These are phyloP conservation scores for Amblyteles armatorius DNA, from an alignment of 2,888 invertebrate genomes.

Conservation along the genomic window DNA sequence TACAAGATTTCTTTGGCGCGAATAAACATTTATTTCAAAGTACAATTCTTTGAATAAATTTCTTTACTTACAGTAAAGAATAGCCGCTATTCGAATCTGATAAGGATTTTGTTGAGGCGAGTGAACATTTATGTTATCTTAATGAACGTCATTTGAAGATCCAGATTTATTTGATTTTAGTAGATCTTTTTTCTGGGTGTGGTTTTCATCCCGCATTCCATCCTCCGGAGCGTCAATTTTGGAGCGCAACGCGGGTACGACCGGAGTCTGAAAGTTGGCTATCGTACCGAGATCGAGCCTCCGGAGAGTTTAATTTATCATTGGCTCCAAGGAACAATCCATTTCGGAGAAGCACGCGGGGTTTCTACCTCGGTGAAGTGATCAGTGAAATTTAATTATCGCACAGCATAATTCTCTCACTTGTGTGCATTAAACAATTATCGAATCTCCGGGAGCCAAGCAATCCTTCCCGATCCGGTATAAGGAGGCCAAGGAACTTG, in stretches of 20 bases:
- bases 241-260: background rate
- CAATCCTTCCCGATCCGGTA: conserved; percentile 18
- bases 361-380: background rate
- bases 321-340: background rate
- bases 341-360: background rate
- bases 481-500: conserved; percentile 37
- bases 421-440: conserved; percentile 51
- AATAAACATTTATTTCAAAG: no score
- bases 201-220: no score
- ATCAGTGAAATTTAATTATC: conserved; percentile 56
- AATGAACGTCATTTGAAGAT: no score
- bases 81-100: no score
- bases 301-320: conserved; percentile 1
- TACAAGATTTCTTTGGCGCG: no score
- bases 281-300: background rate
- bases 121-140: no score
- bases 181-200: no score
- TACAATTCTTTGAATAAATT: no score
- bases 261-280: background rate
- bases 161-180: no score
- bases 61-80: no score
- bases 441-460: conserved; percentile 43
- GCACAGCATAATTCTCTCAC: conserved; percentile 47
- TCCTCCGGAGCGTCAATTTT: no score
- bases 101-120: no score